Evolutionary conservation across 2,888 invertebrate species (phyloP).

Genomic region (Mongoloraphidia duomilia): DNA sequence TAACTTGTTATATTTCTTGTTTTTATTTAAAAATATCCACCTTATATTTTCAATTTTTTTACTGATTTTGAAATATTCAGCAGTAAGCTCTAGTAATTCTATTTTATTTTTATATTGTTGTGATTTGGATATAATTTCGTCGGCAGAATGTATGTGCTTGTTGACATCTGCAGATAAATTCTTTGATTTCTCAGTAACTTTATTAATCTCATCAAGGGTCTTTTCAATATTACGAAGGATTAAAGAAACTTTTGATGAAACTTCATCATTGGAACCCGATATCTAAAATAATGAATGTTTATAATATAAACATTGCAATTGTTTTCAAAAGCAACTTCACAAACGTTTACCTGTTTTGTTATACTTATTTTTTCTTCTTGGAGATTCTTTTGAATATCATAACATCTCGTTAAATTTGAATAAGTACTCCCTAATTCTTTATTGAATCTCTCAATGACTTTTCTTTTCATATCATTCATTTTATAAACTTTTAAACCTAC

Average conservation of each 20-base stretch:
- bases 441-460: constrained; percentile 36
- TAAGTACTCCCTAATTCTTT: constrained; percentile 37
- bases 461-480: constrained; percentile 23
- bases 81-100: constrained; percentile 36
- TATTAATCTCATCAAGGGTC: constrained; percentile 32
- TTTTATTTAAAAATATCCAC: constrained; percentile 31
- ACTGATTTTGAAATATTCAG: constrained; percentile 53
- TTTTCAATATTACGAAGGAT: constrained; percentile 47
- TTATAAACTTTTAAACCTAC: neutral
- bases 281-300: constrained; percentile 32
- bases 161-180: constrained; percentile 32
- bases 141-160: constrained; percentile 30
- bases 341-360: constrained; percentile 28
- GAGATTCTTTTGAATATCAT: constrained; percentile 30
- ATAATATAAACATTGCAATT: neutral
- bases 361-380: constrained; percentile 28
- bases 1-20: constrained; percentile 20
- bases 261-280: constrained; percentile 43
- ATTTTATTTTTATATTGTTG: constrained; percentile 42
- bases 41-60: constrained; percentile 57
- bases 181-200: constrained; percentile 29
- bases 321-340: neutral
- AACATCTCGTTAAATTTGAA: constrained; percentile 36
- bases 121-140: constrained; percentile 36
- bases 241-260: constrained; percentile 46